Conservation (phyloP, 2,888 invertebrate genomes). For the Cosmia pyralina region DNA sequence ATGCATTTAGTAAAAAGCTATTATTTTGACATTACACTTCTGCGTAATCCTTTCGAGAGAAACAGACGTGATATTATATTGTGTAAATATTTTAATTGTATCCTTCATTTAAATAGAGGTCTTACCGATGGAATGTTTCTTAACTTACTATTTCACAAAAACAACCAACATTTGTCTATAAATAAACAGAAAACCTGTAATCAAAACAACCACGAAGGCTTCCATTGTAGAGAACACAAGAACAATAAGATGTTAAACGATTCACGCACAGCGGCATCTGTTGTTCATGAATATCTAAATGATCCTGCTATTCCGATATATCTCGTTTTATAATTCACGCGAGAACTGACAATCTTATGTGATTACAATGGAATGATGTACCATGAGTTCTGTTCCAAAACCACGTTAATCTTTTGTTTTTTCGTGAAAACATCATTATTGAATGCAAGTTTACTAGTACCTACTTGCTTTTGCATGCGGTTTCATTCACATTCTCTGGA, state of each 20-base stretch:
- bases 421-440: not conserved
- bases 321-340: slow-evolving; percentile 56
- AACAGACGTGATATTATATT: not conserved
- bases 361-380: slow-evolving; percentile 41
- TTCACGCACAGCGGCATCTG: slow-evolving; percentile 49
- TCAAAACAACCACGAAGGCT: slow-evolving; percentile 23
- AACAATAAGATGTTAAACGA: slow-evolving; percentile 40
- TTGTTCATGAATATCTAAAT: slow-evolving; percentile 55
- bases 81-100: not conserved
- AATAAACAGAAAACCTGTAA: slow-evolving; percentile 27
- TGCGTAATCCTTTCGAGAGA: too few species aligned
- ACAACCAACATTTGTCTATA: not conserved
- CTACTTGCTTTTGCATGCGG: not conserved
- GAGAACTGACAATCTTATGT: slow-evolving; percentile 50
- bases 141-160: not conserved
- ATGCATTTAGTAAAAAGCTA: too few species aligned
- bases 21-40: not conserved
- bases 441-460: not conserved
- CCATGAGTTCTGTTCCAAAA: not conserved
- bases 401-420: not conserved
- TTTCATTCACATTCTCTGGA: not conserved
- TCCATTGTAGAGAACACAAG: slow-evolving; percentile 18
- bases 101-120: not conserved
- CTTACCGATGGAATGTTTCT: not conserved
- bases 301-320: slow-evolving; percentile 41